Evolutionary conservation across 92 coral and sea anemone species (phyloP), one percentile per base, ranked within the genome.

Genomic region (Nematostella vectensis): DNA sequence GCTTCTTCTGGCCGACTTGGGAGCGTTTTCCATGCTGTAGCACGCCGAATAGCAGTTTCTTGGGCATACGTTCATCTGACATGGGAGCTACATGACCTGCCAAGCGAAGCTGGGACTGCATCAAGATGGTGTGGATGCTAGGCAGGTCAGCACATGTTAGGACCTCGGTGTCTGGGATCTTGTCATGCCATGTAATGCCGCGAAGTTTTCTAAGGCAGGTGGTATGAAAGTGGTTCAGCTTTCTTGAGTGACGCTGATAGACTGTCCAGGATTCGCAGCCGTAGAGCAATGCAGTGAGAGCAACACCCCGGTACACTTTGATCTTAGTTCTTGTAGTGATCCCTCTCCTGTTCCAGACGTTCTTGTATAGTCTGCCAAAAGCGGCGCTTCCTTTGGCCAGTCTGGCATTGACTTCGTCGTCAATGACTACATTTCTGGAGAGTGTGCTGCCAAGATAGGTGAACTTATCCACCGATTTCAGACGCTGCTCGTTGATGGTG

Each of bases 391-490:
- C 79, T 33, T 61, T 50, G 21, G 66, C 72, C 19, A 63, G 43
- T n/a, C 65, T 28, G 51, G 59, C 69, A 42, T 57, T 33, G 39
- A 69, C 45, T 22, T 54, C 69, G 52, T 38, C 58, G 20, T 71
- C 63, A n/a, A 71, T 71, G 57, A 11, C 31, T 2, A 42, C 74
- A 11, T 3, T 21, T n/a, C 44, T 67, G 60, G 67, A 65, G 18
- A 55, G 59, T 4, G 65, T 55, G 48, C 74, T 64, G 19, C 67
- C 79, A 67, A 66, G 79, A 18, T 70, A 70, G 0, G 59, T 64
- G 74, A 71, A 71, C 57, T 37, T 65, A 24, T 71, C 74, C 48
- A 64, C 57, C 12, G 72, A 71, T n/a, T n/a, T n/a, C n/a, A n/a
- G n/a, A n/a, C n/a, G n/a, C n/a, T n/a, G n/a, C n/a, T n/a, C n/a